A percentile compares a stretch with the other conserved stretches of the same genome.
Evolutionary conservation across 2,113 vertebrate genomes (phyloP).

Genomic region (Malurus melanocephalus): DNA sequence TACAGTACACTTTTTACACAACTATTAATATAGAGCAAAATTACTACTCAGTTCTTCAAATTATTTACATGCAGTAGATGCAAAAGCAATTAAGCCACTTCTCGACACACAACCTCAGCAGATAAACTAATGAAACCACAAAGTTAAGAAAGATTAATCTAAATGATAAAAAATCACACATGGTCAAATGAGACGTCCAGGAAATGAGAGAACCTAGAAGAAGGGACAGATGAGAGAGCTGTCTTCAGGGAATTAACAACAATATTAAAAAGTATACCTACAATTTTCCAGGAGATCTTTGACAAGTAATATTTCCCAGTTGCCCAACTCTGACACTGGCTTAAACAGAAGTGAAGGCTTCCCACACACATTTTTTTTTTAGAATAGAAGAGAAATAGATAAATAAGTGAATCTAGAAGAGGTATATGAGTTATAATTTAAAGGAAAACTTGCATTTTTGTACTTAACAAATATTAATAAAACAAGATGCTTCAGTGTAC

Average conservation of each 20-base stretch:
- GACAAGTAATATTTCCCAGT: not conserved
- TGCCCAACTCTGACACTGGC: not conserved
- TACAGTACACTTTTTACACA: not conserved
- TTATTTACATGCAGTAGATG: not conserved
- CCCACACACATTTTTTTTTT: rapidly evolving
- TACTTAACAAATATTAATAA: not conserved
- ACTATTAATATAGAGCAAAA: not conserved
- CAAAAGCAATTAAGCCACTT: not conserved
- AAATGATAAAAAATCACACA: not conserved
- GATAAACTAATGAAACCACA: not conserved
- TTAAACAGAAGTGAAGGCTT: not conserved
- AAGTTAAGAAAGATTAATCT: not conserved
- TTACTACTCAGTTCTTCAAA: not conserved
- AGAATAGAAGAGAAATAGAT: not conserved
- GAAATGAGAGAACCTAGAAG: not conserved
- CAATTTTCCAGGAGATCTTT: not conserved
- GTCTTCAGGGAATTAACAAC: not conserved
- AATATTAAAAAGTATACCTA: not conserved
- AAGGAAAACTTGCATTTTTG: not conserved
- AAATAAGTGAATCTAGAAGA: not conserved
- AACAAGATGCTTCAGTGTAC: not conserved
- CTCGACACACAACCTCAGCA: not conserved
- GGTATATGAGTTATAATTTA: not conserved
- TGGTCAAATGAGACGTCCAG: not conserved
- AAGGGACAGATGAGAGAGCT: not conserved